These are phyloP conservation scores for Ceyx cyanopectus DNA, from an alignment of 2,113 vertebrate species.

Conservation along the genomic window DNA sequence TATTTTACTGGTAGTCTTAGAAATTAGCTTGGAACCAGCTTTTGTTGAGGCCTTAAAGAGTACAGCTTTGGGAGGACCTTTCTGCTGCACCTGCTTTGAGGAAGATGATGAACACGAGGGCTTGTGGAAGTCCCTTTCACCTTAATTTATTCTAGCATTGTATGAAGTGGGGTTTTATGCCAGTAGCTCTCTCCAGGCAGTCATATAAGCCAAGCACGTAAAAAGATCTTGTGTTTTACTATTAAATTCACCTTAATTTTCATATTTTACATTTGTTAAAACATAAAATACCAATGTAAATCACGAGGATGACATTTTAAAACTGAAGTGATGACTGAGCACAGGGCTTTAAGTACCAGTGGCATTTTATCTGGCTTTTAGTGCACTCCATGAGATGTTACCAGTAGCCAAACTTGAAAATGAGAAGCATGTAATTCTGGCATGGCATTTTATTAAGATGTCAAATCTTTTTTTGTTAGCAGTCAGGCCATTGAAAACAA, in stretches of 20 bases:
- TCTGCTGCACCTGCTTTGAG: background rate
- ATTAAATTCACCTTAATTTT: background rate
- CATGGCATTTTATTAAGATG: constrained; percentile 13
- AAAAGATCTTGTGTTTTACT: background rate
- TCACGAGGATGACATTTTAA: background rate
- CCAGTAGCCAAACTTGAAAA: background rate
- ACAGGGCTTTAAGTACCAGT: background rate
- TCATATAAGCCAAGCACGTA: background rate
- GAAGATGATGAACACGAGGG: background rate
- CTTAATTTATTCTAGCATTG: background rate
- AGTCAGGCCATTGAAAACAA: constrained; percentile 26
- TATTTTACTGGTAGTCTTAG: background rate
- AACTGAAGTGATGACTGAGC: background rate
- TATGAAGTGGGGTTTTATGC: background rate
- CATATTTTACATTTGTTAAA: background rate
- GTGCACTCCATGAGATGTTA: background rate
- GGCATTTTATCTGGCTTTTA: background rate
- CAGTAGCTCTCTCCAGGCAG: background rate
- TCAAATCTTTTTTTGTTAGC: background rate
- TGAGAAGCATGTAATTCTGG: background rate
- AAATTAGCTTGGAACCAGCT: background rate
- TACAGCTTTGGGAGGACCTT: background rate
- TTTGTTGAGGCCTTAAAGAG: background rate
- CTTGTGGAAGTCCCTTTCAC: background rate
- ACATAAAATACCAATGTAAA: background rate